These are phyloP conservation scores for Scaptomyza flava DNA, from an alignment of 2,888 invertebrate genomes.

Conservation along the genomic window DNA sequence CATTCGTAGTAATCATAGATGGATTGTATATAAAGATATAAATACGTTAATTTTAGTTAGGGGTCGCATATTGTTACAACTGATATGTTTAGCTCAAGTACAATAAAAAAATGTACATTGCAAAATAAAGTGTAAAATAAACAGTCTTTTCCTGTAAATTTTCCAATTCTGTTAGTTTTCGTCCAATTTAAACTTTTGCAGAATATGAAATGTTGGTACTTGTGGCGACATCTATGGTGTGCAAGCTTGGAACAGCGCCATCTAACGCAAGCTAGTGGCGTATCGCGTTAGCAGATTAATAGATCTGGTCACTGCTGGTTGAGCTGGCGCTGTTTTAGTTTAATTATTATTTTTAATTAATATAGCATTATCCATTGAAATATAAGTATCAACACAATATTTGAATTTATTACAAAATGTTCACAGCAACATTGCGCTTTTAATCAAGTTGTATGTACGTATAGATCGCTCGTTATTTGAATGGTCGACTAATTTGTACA, in stretches of 20 bases:
- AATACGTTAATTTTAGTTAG: conserved; percentile 36
- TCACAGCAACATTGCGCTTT: background rate
- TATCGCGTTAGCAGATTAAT: background rate
- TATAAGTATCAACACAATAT: conserved; percentile 1
- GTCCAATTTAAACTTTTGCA: background rate
- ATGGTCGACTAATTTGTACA: conserved; percentile 39
- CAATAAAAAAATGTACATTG: conserved; percentile 39
- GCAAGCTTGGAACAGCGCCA: background rate
- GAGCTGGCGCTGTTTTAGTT: background rate
- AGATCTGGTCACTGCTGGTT: too few relatives aligned
- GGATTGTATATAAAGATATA: conserved; percentile 32
- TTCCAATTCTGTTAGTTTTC: background rate
- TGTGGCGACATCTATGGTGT: conserved; percentile 35
- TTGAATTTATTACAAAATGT: conserved; percentile 5
- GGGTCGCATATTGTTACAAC: conserved; percentile 2
- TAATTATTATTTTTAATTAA: background rate
- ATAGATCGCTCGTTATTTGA: background rate
- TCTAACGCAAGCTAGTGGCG: background rate
- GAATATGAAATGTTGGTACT: background rate
- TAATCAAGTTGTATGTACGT: conserved; percentile 2
- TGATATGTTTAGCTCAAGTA: conserved; percentile 27
- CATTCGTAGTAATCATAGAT: too few relatives aligned
- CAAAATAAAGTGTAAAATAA: background rate
- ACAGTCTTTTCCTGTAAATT: background rate
- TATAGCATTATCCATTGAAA: background rate